Evolutionary conservation across 1,140 invertebrate species (phyloP).

Genomic region (Matsumurasca onukii): DNA sequence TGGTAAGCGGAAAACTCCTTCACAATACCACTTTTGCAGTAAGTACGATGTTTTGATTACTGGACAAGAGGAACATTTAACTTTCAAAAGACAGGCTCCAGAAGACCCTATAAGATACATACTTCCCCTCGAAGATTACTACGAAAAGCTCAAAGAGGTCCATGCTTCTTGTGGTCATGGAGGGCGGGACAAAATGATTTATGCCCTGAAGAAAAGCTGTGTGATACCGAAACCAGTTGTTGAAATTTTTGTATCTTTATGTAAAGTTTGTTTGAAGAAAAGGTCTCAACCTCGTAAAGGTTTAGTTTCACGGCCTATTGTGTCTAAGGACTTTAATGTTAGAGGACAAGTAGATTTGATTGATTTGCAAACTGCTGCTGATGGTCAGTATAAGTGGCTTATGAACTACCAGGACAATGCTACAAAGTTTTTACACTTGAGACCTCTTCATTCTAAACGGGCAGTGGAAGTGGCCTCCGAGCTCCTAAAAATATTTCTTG

Average conservation of each 20-base stretch:
- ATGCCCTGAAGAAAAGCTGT: no score
- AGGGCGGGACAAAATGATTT: no score
- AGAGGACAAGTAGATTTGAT: no score
- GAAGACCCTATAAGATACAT: no score
- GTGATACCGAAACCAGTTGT: constrained; percentile 3
- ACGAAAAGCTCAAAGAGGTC: no score
- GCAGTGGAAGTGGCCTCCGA: constrained; percentile 38
- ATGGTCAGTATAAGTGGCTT: no score
- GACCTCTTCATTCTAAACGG: constrained; percentile 41
- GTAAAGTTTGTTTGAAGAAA: constrained; percentile 4
- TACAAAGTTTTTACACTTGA: constrained; percentile 44
- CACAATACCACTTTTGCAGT: constrained; percentile 3
- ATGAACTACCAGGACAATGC: constrained; percentile 2
- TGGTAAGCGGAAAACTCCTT: constrained; percentile 2
- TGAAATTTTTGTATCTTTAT: constrained; percentile 6
- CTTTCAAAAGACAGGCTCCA: constrained; percentile 2
- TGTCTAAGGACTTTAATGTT: constrained; percentile 4
- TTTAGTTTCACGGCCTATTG: constrained; percentile 3
- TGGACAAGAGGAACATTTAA: constrained; percentile 3
- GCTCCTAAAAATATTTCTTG: constrained; percentile 43
- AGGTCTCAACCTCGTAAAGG: constrained; percentile 2
- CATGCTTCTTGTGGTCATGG: no score
- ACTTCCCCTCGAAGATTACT: no score
- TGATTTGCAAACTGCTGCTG: no score
- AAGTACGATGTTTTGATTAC: constrained; percentile 4